phyloP scores from a whole-genome alignment of 2,113 vertebrate genomes.

The Cephalopterus ornatus region DNA sequence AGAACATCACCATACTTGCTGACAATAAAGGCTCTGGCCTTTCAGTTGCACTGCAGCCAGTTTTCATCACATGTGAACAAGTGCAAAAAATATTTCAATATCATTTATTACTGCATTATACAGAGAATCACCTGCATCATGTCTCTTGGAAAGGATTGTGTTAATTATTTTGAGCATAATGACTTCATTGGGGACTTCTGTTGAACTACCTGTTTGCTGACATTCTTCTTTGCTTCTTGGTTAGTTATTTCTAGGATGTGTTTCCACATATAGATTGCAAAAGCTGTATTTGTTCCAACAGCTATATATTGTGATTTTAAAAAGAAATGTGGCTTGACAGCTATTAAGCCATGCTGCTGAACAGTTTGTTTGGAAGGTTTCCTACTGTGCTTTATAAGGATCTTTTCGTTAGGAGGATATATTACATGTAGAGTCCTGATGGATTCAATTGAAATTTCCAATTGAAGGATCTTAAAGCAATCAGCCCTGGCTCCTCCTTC shows the following conservation, averaged over 20 bases:
- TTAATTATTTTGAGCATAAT: background rate
- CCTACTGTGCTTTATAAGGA: background rate
- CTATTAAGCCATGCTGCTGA: background rate
- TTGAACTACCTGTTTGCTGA: background rate
- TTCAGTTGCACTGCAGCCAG: background rate
- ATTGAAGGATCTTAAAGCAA: background rate
- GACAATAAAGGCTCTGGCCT: background rate
- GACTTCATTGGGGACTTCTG: background rate
- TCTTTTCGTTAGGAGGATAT: background rate
- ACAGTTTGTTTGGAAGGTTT: background rate
- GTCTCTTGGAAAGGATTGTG: background rate
- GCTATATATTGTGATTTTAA: background rate
- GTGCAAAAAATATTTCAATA: background rate
- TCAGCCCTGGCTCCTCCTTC: background rate
- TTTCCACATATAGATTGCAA: background rate
- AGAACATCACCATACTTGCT: fast-evolving
- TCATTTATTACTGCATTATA: background rate
- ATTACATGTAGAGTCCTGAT: background rate
- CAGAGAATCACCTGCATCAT: background rate
- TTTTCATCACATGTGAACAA: background rate
- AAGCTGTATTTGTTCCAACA: background rate
- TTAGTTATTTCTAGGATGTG: background rate
- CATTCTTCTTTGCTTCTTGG: background rate
- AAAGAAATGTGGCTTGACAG: background rate
- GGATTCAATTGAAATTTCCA: background rate